phyloP scores from a whole-genome alignment of 2,888 invertebrate genomes.

The Mythimna lalbum region DNA sequence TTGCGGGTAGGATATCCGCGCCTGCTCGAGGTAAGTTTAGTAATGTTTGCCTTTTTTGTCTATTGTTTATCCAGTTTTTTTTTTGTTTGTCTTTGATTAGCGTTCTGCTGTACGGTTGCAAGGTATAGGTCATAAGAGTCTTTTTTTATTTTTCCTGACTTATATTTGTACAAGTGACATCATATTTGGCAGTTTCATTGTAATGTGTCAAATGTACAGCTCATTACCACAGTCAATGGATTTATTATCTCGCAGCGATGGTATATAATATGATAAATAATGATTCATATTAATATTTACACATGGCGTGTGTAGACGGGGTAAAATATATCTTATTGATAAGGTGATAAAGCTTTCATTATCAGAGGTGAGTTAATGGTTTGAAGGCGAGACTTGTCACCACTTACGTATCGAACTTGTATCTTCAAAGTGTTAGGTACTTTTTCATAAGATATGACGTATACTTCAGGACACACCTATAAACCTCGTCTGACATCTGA shows the following conservation, averaged over 20 bases:
- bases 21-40: conserved; percentile 78
- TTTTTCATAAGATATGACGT: conserved; percentile 51
- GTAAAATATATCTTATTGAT: conserved; percentile 56
- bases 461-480: conserved; percentile 52
- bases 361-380: conserved; percentile 33
- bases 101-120: conserved; percentile 72
- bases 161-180: conserved; percentile 68
- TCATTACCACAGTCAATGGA: conserved; percentile 63
- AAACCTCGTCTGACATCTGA: conserved; percentile 22
- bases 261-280: conserved; percentile 62
- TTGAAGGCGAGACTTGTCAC: conserved; percentile 41
- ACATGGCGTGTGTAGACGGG: conserved; percentile 55
- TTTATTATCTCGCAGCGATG: conserved; percentile 58
- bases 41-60: conserved; percentile 75
- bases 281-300: conserved; percentile 66
- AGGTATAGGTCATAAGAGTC: conserved; percentile 67
- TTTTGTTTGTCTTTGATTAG: conserved; percentile 79
- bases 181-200: conserved; percentile 64
- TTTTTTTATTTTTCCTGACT: conserved; percentile 62
- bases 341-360: conserved; percentile 57
- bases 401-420: conserved; percentile 50
- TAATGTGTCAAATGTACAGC: conserved; percentile 62
- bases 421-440: conserved; percentile 46
- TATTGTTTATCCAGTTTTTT: conserved; percentile 66
- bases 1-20: conserved; percentile 83